phyloP scores from a whole-genome alignment of 2,797 vertebrate species.

The Danio jaintianensis region DNA sequence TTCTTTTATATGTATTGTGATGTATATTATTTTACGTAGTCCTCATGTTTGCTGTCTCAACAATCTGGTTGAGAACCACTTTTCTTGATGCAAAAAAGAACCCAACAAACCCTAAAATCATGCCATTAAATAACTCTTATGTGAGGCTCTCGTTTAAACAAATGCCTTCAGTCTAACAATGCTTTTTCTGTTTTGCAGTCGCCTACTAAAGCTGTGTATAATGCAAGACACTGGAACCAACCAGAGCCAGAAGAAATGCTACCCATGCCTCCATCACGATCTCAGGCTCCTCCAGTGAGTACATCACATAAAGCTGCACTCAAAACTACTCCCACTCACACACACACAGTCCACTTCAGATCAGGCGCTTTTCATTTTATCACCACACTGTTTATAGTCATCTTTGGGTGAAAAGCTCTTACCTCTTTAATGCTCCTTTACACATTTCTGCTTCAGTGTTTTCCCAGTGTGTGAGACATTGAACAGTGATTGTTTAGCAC shows the following conservation, averaged over 20 bases:
- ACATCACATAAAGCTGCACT: conserved; percentile 75
- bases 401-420: not conserved
- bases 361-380: not conserved
- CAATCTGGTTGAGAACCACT: not conserved
- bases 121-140: not conserved
- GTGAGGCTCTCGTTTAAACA: not conserved
- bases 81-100: not conserved
- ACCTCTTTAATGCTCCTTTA: not conserved
- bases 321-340: conserved; percentile 57
- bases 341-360: not conserved
- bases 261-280: conserved; percentile 76
- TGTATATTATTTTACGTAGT: not conserved
- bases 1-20: not conserved
- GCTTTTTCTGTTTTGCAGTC: conserved; percentile 71
- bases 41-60: not conserved
- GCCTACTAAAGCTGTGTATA: conserved; percentile 91
- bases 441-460: not conserved
- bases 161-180: not conserved
- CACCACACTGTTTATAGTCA: not conserved
- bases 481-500: not conserved
- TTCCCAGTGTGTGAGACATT: not conserved
- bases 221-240: conserved; percentile 91
- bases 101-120: not conserved
- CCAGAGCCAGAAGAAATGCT: conserved; percentile 86
- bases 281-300: conserved; percentile 84